Evolutionary conservation across 2,797 vertebrate species (phyloP).

Genomic region (Triplophysa yarkandensis): DNA sequence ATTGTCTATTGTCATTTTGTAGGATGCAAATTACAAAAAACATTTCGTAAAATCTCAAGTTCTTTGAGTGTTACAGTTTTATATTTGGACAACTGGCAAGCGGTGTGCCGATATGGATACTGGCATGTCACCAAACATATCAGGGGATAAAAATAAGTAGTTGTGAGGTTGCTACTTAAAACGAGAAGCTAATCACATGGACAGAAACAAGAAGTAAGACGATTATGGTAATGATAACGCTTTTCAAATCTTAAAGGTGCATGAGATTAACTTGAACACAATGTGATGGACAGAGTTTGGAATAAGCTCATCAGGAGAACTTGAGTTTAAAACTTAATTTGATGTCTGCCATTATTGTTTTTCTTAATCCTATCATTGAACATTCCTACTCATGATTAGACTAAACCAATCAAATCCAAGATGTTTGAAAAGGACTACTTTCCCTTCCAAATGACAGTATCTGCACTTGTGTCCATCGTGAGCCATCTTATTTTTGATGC

Average conservation of each 20-base stretch:
- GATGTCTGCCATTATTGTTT: constrained; percentile 34
- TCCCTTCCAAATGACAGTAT: constrained; percentile 27
- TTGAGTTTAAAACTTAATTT: constrained; percentile 51
- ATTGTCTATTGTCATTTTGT: constrained; percentile 34
- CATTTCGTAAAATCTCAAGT: constrained; percentile 25
- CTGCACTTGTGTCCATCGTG: not conserved
- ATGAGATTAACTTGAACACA: not conserved
- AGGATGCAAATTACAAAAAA: constrained; percentile 5
- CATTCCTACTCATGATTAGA: constrained; percentile 39
- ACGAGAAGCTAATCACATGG: constrained; percentile 6
- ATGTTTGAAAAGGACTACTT: constrained; percentile 42
- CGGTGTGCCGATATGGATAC: constrained; percentile 9
- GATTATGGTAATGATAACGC: constrained; percentile 26
- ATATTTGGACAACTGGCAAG: constrained; percentile 19
- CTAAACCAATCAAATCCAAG: constrained; percentile 41
- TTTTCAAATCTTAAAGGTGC: constrained; percentile 6
- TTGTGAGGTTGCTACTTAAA: constrained; percentile 16
- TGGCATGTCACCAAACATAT: not conserved
- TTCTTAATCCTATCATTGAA: constrained; percentile 53
- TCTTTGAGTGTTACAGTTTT: not conserved
- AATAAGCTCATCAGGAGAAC: constrained; percentile 24
- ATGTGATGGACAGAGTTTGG: not conserved
- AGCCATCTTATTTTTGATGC: not conserved
- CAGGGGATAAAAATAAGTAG: not conserved
- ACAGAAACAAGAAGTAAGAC: constrained; percentile 29